phyloP scores from a whole-genome alignment of 2,797 vertebrate genomes.

The Menidia menidia region DNA sequence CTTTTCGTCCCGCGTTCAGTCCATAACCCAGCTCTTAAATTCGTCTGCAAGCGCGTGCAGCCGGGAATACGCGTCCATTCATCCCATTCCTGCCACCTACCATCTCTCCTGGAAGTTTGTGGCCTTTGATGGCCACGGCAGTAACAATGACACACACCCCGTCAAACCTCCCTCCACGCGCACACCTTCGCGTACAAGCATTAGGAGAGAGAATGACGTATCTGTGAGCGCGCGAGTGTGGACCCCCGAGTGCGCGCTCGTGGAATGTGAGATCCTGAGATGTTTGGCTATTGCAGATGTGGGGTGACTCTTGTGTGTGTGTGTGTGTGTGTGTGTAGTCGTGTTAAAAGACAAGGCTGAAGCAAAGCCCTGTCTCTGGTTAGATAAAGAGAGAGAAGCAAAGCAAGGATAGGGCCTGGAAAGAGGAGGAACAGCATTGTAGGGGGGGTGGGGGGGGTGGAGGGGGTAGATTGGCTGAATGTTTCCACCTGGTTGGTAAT shows the following conservation, averaged over 20 bases:
- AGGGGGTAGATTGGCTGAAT: constrained; percentile 72
- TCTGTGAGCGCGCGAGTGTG: constrained; percentile 16
- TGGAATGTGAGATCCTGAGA: constrained; percentile 7
- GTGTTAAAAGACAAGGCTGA: constrained; percentile 22
- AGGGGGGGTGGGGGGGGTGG: constrained; percentile 22
- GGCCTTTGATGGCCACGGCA: constrained; percentile 58
- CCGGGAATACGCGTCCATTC: constrained; percentile 45
- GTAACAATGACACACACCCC: constrained; percentile 50
- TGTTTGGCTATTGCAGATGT: constrained; percentile 4
- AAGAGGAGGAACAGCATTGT: constrained; percentile 20
- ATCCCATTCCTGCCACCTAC: constrained; percentile 49
- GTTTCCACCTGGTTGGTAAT: constrained; percentile 87
- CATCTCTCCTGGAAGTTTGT: constrained; percentile 55
- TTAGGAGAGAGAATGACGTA: constrained; percentile 8
- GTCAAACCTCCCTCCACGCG: constrained; percentile 31
- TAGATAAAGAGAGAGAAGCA: constrained; percentile 8
- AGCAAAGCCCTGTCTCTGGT: background rate
- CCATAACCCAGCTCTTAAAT: constrained; percentile 30
- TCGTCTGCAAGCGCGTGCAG: constrained; percentile 10
- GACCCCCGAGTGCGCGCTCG: constrained; percentile 6
- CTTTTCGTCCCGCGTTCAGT: constrained; percentile 18
- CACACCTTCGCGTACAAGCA: constrained; percentile 35
- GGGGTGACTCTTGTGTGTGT: constrained; percentile 1
- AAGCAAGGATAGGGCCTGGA: constrained; percentile 26
- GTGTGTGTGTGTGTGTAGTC: background rate